Base-by-base conservation (phyloP, 2,888 invertebrate species). In the Parnassius smintheus region DNA sequence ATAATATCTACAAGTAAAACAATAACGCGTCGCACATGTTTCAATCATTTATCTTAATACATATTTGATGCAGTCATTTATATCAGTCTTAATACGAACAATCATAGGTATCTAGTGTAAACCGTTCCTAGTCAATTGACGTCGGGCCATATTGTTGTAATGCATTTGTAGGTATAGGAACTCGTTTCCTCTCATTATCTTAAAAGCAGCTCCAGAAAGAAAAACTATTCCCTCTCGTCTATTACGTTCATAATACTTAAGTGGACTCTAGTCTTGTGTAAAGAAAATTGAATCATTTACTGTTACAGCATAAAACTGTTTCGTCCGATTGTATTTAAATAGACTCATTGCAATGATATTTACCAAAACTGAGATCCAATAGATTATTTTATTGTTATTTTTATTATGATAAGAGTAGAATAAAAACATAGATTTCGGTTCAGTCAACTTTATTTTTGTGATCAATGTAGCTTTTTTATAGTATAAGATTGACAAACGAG, bases 131-230 rank as follows among this genome's bases (percentile, higher is more conserved):
- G 67, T 69, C 71, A 59, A 63, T 63, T 59, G 55, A 46, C 18
- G 70, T 71, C 71, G 73, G 72, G 74, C 75, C 65, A 73, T 75
- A 73, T 72, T 71, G 72, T 78, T 77, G 77, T 81, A 80, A 81
- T 88, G 90, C 86, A 59, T 90, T 91, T 91, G 91, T 90, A 86
- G 90, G 88, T 91, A 91, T 90, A 88, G 88, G 86, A 88, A 87
- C 86, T 84, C 86, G 83, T 88, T 89, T 85, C 82, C 85, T 83
- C 81, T 89, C 35, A 35, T 35, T 35, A 35, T 35, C 35, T 4
- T 35, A 35, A 35, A 35, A 35, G 4, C 35, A 35, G 35, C 35
- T 35, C 7, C 35, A 1, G 35, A 35, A 35, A 4, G 35, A 35
- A 35, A 18, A 35, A 35, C 35, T 35, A 35, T 35, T 35, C 7